These are phyloP conservation scores for Oncorhynchus tshawytscha DNA, from an alignment of 2,113 vertebrate species.

Conservation along the genomic window DNA sequence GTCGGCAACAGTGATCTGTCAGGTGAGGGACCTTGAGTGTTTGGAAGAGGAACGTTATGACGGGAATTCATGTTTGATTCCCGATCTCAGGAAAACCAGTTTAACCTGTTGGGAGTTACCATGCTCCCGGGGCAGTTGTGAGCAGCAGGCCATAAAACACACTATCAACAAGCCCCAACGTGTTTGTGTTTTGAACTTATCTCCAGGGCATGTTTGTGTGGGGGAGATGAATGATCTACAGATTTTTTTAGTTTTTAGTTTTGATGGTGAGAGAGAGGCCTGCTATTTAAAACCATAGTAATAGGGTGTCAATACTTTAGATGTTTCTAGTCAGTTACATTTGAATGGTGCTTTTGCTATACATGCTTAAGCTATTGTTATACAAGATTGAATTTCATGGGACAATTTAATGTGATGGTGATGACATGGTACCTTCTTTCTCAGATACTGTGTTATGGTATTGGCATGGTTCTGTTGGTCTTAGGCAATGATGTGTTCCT, in stretches of 20 bases:
- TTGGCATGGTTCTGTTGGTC: neutral
- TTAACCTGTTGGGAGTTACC: constrained; percentile 3
- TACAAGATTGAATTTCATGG: too few species aligned
- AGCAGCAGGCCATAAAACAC: constrained; percentile 3
- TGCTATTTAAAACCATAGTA: neutral
- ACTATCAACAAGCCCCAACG: constrained; percentile 27
- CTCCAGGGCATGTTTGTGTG: too few species aligned
- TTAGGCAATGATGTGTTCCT: constrained; percentile 88
- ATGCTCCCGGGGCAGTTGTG: neutral
- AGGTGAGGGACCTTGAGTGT: constrained; percentile 67
- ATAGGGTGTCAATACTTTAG: too few species aligned
- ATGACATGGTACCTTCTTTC: neutral
- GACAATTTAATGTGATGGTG: constrained; percentile 3
- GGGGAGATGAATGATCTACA: too few species aligned
- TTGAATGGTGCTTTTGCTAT: too few species aligned
- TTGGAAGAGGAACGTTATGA: too few species aligned
- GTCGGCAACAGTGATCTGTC: constrained; percentile 77
- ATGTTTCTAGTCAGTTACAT: neutral
- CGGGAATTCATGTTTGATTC: too few species aligned
- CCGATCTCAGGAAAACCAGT: too few species aligned
- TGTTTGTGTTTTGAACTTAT: neutral
- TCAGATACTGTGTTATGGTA: too few species aligned
- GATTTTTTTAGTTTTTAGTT: too few species aligned
- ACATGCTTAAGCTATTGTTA: too few species aligned
- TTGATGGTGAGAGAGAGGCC: constrained; percentile 7